These are phyloP conservation scores for Hydrozoanthus tunicans DNA, from an alignment of 64 coral and sea anemone species.

Conservation along the genomic window DNA sequence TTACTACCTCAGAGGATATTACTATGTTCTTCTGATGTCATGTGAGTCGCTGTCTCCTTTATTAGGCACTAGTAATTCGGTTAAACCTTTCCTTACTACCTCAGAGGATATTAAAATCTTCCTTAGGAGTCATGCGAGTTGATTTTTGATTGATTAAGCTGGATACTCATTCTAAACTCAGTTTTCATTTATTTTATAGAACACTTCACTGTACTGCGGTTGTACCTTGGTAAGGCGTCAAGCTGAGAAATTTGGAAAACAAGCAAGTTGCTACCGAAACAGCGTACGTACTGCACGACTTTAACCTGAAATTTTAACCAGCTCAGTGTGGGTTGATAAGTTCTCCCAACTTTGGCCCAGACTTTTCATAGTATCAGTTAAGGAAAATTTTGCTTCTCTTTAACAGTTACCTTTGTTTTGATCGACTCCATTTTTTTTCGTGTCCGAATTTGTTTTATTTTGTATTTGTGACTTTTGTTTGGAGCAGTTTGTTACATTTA, in stretches of 20 bases:
- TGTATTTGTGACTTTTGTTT: too few relatives aligned
- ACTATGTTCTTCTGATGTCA: conserved; percentile 70
- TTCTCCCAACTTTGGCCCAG: neutral
- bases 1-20: conserved; percentile 77
- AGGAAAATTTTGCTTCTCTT: too few relatives aligned
- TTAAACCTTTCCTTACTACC: conserved; percentile 66
- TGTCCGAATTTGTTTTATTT: too few relatives aligned
- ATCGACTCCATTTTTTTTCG: too few relatives aligned
- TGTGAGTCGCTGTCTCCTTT: conserved; percentile 42
- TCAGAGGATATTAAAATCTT: conserved; percentile 68
- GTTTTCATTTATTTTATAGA: neutral
- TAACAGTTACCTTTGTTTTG: too few relatives aligned
- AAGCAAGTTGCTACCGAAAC: neutral
- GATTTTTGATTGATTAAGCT: neutral
- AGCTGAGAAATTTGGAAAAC: conserved; percentile 21
- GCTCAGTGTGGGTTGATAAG: too few relatives aligned
- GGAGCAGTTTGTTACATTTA: too few relatives aligned
- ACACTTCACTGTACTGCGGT: conserved; percentile 26
- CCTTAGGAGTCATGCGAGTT: conserved; percentile 80
- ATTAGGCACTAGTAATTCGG: neutral
- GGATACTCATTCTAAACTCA: neutral
- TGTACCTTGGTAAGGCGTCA: conserved; percentile 36
- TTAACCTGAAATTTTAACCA: too few relatives aligned
- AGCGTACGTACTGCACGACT: neutral
- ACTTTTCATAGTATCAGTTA: neutral